Evolutionary conservation across 2,888 invertebrate species (phyloP).

Genomic region (Drosophila colorata): DNA sequence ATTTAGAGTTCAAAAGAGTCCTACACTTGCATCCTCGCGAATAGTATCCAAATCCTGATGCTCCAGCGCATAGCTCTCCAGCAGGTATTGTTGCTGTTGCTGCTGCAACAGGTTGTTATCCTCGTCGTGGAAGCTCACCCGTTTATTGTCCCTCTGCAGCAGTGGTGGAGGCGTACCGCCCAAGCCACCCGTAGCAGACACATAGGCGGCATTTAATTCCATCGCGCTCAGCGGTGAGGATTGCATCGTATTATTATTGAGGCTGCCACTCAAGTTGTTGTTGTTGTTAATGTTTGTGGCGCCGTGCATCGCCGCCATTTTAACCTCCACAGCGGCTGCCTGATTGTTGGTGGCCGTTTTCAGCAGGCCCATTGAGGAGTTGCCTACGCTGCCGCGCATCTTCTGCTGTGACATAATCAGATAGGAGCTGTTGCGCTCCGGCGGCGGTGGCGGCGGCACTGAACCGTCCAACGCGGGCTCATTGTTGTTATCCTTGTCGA

Average conservation of each 20-base stretch:
- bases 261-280: conserved; percentile 56
- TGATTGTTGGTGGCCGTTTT: conserved; percentile 81
- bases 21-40: conserved; percentile 93
- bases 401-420: conserved; percentile 91
- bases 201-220: conserved; percentile 74
- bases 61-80: conserved; percentile 67
- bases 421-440: conserved; percentile 95
- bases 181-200: conserved; percentile 54
- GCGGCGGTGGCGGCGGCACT: conserved; percentile 89
- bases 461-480: conserved; percentile 46
- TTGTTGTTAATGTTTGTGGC: conserved; percentile 67
- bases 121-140: conserved; percentile 92
- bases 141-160: conserved; percentile 86
- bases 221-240: conserved; percentile 65
- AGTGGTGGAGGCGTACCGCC: conserved; percentile 56
- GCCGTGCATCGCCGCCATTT: conserved; percentile 52
- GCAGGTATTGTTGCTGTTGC: conserved; percentile 61
- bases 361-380: conserved; percentile 76
- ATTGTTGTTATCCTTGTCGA: conserved; percentile 74
- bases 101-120: conserved; percentile 83
- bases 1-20: conserved; percentile 62
- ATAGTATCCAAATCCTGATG: conserved; percentile 85
- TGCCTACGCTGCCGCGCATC: conserved; percentile 57
- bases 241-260: conserved; percentile 62
- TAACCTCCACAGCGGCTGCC: conserved; percentile 69